phyloP scores from a whole-genome alignment of 2,888 invertebrate genomes.

The Endomychus coccineus region DNA sequence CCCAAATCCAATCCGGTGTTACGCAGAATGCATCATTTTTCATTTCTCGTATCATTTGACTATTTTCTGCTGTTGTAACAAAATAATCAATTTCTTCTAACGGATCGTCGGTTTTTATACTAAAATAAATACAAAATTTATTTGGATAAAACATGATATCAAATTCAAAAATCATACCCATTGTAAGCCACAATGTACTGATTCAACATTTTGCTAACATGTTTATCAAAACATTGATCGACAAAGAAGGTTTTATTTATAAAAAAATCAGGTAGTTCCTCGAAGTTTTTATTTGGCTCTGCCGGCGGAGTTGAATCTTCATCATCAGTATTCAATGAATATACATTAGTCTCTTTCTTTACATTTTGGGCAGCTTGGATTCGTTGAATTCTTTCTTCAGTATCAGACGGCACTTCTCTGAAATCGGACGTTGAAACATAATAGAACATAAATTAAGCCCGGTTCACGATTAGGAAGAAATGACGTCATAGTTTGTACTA shows the following conservation, averaged over 20 bases:
- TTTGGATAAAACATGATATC: conserved; percentile 5
- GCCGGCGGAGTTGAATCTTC: conserved; percentile 30
- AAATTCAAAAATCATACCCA: conserved; percentile 42
- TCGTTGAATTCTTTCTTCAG: conserved; percentile 53
- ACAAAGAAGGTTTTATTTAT: conserved; percentile 46
- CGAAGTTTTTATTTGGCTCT: conserved; percentile 18
- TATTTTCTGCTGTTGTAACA: conserved; percentile 30
- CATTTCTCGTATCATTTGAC: conserved; percentile 27
- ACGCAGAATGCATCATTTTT: conserved; percentile 37
- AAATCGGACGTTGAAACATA: no score
- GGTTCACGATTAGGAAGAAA: no score
- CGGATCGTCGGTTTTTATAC: conserved; percentile 33
- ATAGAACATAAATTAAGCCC: no score
- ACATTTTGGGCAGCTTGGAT: conserved; percentile 6
- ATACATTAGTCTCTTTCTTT: no score
- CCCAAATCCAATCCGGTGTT: conserved; percentile 55
- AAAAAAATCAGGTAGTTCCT: conserved; percentile 46
- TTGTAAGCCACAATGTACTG: conserved; percentile 57
- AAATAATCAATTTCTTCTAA: conserved; percentile 31
- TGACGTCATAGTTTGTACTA: no score
- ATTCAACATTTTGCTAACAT: conserved; percentile 35
- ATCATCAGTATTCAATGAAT: conserved; percentile 42
- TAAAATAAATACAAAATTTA: conserved; percentile 18
- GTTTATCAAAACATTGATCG: conserved; percentile 37
- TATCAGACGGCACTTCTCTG: conserved; percentile 44